Base-by-base conservation (phyloP, 2,113 vertebrate species). In the Bathybates hornii region DNA sequence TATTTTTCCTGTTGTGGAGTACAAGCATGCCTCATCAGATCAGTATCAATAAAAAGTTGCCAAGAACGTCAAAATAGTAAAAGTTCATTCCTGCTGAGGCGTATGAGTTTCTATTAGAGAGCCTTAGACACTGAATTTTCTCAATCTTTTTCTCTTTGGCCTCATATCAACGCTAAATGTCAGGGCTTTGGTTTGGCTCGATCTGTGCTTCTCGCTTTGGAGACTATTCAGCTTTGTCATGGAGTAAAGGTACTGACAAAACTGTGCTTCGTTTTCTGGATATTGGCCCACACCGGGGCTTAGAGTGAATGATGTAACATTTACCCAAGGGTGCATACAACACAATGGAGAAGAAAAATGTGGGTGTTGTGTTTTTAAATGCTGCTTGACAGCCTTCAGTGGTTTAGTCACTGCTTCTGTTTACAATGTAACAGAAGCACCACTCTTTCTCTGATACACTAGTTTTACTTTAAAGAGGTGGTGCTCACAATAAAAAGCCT, bases 251-350 rank as follows among this genome's bases (percentile, higher is more conserved):
- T 68, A 16, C 50, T 8, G 9, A 87, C 85, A 86, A 88, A 86
- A 87, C 84, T 57, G 87, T 82, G 52, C 61, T 92, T 90, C 52
- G n/a, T 53, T 87, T 63, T 80, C 89, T 91, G 91, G 82, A 89
- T 24, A 43, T 88, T 57, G 84, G 91, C 93, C 86, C 84, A 68
- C 43, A 12, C 34, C 17, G 73, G 50, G 87, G 34, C 80, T 89
- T 84, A 87, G 59, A 79, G 78, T 21, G 29, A 52, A 36, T 88
- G 66, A 94, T 86, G 63, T 83, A 54, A 85, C 53, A 14, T 41
- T 90, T 93, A 73, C 84, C 81, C 57, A 76, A 86, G 61, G 71
- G 54, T 66, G 63, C 48, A 87, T 66, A 19, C 43, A 78, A 73
- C 54, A 85, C 80, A 83, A 38, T 81, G 53, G 27, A 52, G 53